Evolutionary conservation across 1,140 invertebrate species (phyloP), one percentile per base, ranked within the genome.

Genomic region (Brachionus rotundiformis): DNA sequence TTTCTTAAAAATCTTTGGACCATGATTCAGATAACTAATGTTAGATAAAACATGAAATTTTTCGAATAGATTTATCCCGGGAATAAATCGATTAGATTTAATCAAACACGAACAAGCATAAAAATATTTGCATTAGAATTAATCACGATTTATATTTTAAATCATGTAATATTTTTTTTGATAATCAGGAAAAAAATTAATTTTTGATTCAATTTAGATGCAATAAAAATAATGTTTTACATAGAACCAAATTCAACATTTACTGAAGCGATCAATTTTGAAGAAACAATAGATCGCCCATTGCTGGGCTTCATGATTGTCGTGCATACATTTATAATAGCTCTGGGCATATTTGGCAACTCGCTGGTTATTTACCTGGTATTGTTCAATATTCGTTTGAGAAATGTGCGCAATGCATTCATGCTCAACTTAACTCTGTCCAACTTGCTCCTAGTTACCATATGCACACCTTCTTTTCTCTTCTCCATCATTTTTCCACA

Each of bases 401-500:
- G 76, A 59, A 79, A 54, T 63, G 76, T 79, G n/a, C 76, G 76
- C 19, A 79, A 79, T 31, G 76, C 76, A 23, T 79, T 79, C 33
- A 59, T 79, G 23, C 25, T 79, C 49, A 79, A 79, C 41, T 29
- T 79, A 0, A 79, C 76, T 10, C 10, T 79, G 16, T 79, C 76
- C 2, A 79, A 79, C 47, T 49, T 79, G 16, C 36, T 79, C 19
- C 25, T 79, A 6, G 47, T 79, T 13, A 59, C 76, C 16, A 79
- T 79, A 29, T 79, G 76, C 54, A 79, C 76, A 13, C 76, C 76
- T 23, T 79, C 76, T 0, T 79, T 59, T 59, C 25, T 79, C 5
- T 41, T 79, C 6, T 39, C 76, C 4, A 79, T 79, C 33, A 79
- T 63, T 23, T 54, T 59, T 41, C 47, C 47, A 7, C n/a, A 79